Evolutionary conservation across 1,140 invertebrate genomes (phyloP), one percentile per base, ranked within the genome.

Genomic region (Helicorthomorpha holstii): DNA sequence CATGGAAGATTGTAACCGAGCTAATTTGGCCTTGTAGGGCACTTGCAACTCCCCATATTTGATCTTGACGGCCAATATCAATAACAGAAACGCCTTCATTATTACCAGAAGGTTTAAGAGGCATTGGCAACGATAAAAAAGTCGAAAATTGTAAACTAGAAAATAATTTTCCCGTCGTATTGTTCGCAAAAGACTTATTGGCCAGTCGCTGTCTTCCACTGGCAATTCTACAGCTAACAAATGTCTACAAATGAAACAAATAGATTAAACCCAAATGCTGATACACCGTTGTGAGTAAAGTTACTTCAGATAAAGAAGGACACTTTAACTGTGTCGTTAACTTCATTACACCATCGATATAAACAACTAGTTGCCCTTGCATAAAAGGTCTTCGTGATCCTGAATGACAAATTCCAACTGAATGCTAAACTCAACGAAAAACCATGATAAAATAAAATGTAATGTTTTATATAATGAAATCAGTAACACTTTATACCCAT

Each of bases 381-480:
- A 73, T 70, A 62, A 79, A 78, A n/a, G 76, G 77, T 43, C 76
- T 59, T 54, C 69, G 71, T 1, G 76, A 73, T 29, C 70, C 70
- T 2, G 66, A 68, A 55, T 79, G 73, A 42, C 74, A 72, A 44
- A 80, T 67, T 14, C 70, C 72, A 16, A 80, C 56, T 51, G 70
- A 76, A 59, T 80, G 77, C 78, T 69, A n/a, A 48, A 3, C 23
- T n/a, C 14, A 48, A 14, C 10, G 7, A 27, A 10, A 49, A 27
- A 7, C 4, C 48, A 49, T 50, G 29, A 10, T 12, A 7, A 46
- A 49, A 44, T 3, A 42, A 43, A 22, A 4, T 12, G 25, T 10
- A 46, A 10, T 46, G 12, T 10, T 10, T 22, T 10, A 46, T 7
- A 19, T 46, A 46, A 10, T 19, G 19, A 46, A 1, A 16, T 16